Base-by-base conservation (phyloP, 92 coral and sea anemone species). In the Phenganax subtilis region DNA sequence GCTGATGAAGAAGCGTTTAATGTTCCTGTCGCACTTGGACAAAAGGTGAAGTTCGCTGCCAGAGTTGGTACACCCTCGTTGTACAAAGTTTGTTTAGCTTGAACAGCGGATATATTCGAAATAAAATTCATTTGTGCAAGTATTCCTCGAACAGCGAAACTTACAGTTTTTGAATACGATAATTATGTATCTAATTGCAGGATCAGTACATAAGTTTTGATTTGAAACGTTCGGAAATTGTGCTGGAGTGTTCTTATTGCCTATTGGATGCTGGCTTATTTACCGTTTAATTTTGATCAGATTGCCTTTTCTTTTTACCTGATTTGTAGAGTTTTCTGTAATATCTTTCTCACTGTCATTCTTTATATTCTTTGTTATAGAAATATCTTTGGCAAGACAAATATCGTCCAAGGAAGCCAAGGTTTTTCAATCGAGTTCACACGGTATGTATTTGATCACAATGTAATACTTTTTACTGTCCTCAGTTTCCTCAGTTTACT, bases 341-440 rank as follows among this genome's bases (percentile, higher is more conserved):
- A 51, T 77, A 58, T 37, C 51, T 54, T 28, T 65, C 52, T 66
- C 47, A 6, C 11, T 52, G 12, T 80, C 69, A 14, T 58, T 17
- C 5, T 15, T 30, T 72, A 27, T 75, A 27, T 56, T 30, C 73
- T 20, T 78, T 10, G 56, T 68, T 16, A n/a, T 85, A 96, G 99
- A 90, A 89, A 15, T 96, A 96, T 75, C 83, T 90, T 44, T 96
- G 99, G 99, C 88, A 91, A 86, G 99, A 96, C 90, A 96, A 96
- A 58, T 96, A 96, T 88, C 85, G 99, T 76, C 99, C 99, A 25
- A 87, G 99, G 25, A 96, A 96, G 71, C 99, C 99, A 75, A 88
- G 99, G 55, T 96, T 96, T 85, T 96, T 96, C 73, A 96, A 96
- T 89, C 92, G 99, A 86, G 99, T 96, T 2, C 99, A 96, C 86